phyloP scores from a whole-genome alignment of 1,140 invertebrate species.

The Parasteatoda tepidariorum region DNA sequence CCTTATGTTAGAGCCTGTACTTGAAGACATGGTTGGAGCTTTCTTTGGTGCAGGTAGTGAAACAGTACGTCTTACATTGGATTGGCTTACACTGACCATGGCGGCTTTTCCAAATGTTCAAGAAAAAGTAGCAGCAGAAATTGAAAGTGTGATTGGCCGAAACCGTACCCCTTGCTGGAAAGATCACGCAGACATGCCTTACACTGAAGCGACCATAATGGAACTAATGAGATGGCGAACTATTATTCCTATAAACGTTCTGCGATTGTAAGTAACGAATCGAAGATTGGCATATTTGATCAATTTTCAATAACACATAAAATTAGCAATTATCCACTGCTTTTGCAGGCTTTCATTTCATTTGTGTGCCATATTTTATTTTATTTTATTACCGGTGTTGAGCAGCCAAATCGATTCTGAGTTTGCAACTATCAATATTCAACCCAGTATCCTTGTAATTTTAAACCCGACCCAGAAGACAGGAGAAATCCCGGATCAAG shows the following conservation, averaged over 20 bases:
- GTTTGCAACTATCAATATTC: too few relatives aligned
- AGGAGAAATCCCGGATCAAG: too few relatives aligned
- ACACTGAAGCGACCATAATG: constrained; percentile 62
- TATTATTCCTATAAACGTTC: constrained; percentile 62
- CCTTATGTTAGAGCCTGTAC: constrained; percentile 51
- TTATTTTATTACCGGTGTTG: too few relatives aligned
- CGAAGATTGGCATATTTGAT: too few relatives aligned
- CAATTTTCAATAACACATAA: too few relatives aligned
- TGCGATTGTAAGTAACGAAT: constrained; percentile 48
- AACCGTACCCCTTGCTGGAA: constrained; percentile 56
- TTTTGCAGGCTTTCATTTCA: too few relatives aligned
- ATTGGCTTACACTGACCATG: constrained; percentile 63
- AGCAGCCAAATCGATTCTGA: too few relatives aligned
- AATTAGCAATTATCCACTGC: too few relatives aligned
- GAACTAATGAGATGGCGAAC: constrained; percentile 62
- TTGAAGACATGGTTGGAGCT: constrained; percentile 45
- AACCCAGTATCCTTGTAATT: too few relatives aligned
- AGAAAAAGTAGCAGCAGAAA: constrained; percentile 63
- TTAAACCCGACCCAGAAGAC: too few relatives aligned
- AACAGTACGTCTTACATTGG: constrained; percentile 62
- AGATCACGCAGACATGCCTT: constrained; percentile 62
- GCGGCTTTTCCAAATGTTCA: constrained; percentile 63
- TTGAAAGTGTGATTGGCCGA: constrained; percentile 63
- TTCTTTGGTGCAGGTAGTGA: constrained; percentile 65
- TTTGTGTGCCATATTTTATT: too few relatives aligned